Percentiles rank a stretch among this genome's conserved stretches.
Conservation (phyloP, 1,140 invertebrate genomes). For the Drosophila cardini region DNA sequence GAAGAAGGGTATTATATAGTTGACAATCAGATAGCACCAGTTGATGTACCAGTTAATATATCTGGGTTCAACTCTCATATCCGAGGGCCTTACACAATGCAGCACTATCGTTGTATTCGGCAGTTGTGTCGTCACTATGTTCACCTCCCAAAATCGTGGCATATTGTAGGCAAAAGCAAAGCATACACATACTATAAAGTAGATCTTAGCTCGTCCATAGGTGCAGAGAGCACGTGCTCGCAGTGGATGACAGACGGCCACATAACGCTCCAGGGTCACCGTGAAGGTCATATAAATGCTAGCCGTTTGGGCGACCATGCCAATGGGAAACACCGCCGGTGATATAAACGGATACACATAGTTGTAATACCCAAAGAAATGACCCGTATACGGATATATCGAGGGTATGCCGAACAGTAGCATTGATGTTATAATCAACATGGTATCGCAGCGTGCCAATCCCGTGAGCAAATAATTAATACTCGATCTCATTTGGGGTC, state of each 20-base stretch:
- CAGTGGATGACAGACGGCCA: conserved; percentile 97
- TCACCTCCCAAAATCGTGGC: conserved; percentile 90
- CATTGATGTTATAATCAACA: conserved; percentile 94
- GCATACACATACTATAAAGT: conserved; percentile 92
- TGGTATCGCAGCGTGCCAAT: conserved; percentile 95
- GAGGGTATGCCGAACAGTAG: conserved; percentile 94
- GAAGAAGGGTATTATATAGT: conserved; percentile 95
- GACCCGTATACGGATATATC: conserved; percentile 91
- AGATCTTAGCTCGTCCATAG: conserved; percentile 93
- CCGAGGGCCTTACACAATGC: conserved; percentile 90
- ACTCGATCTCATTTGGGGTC: conserved; percentile 96
- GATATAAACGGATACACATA: conserved; percentile 92
- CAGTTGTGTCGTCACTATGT: conserved; percentile 55
- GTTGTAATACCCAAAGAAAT: conserved; percentile 91
- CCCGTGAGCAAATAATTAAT: conserved; percentile 97
- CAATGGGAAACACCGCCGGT: conserved; percentile 93
- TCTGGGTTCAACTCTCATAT: conserved; percentile 88
- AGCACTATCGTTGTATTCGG: conserved; percentile 83
- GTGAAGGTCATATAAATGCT: conserved; percentile 97
- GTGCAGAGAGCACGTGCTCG: conserved; percentile 95
- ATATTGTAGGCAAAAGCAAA: conserved; percentile 95
- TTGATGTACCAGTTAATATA: conserved; percentile 96
- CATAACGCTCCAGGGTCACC: conserved; percentile 97
- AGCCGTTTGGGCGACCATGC: conserved; percentile 94
- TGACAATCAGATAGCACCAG: conserved; percentile 96